A percentile compares a stretch with the other conserved stretches of the same genome.
Evolutionary conservation across 2,113 vertebrate genomes (phyloP).

Genomic region (Kobus ellipsiprymnus): DNA sequence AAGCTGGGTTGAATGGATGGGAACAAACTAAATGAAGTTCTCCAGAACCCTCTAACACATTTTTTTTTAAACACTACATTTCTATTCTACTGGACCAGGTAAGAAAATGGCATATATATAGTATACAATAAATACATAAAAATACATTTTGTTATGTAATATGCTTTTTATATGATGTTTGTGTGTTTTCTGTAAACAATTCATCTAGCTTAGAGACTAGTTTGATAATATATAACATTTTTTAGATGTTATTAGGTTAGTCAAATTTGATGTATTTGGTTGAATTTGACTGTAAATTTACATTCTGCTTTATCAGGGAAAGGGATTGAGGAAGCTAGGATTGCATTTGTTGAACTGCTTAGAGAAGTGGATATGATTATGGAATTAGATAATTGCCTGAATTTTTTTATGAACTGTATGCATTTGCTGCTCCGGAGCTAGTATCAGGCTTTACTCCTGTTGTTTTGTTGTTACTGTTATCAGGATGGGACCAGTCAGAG

Average conservation of each 20-base stretch:
- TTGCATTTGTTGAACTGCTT: not conserved
- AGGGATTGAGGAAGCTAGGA: not conserved
- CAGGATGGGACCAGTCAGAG: slow-evolving; percentile 98
- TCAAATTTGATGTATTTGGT: not conserved
- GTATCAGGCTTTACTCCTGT: not conserved
- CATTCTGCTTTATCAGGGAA: not conserved
- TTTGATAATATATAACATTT: not conserved
- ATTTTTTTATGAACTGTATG: not conserved
- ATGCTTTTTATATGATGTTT: not conserved
- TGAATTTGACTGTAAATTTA: not conserved
- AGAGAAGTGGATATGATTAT: not conserved
- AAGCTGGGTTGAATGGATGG: not conserved
- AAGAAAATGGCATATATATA: not conserved
- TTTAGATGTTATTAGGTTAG: not conserved
- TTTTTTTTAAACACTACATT: not conserved
- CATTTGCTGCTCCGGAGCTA: not conserved
- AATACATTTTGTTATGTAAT: not conserved
- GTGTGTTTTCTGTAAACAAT: not conserved
- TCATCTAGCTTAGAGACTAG: not conserved
- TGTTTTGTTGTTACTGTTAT: slow-evolving; percentile 31
- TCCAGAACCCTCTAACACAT: not conserved
- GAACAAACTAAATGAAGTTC: not conserved
- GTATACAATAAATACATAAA: not conserved
- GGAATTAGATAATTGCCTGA: not conserved
- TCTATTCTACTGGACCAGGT: not conserved